Evolutionary conservation across 2,888 invertebrate genomes (phyloP), one percentile per base, ranked within the genome.

Genomic region (Drosophila demipolita): DNA sequence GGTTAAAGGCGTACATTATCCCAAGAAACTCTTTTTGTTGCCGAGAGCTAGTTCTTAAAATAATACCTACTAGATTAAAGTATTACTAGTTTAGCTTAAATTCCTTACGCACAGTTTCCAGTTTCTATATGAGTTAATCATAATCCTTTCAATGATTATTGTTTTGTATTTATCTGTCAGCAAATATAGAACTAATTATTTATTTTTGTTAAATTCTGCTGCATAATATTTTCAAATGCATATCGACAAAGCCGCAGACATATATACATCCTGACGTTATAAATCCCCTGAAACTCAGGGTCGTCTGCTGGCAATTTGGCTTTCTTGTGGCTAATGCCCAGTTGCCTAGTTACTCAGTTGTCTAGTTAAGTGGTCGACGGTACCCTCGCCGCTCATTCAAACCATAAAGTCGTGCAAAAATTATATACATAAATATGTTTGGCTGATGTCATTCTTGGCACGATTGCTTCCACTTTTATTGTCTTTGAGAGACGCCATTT

Each of bases 361-460:
- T 9, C 29, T 12, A 36, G 20, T 48, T 36, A 23, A 48, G n/a
- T 12, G 29, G n/a, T 9, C 11, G 38, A 42, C 58, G 59, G 49
- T 59, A 53, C 52, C 61, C 65, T 45, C n/a, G 52, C 17, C 12
- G 20, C 32, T 53, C 15, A 53, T 42, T 48, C 26, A 72, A 64
- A 29, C 45, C 23, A 65, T 61, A 65, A 72, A 68, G 52, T 73
- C 72, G 66, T 81, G 82, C 69, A 69, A 73, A 75, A 84, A 78
- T 84, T 68, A 52, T 65, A 40, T 57, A 57, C 61, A 38, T 60
- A 29, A 23, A 53, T 33, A 33, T 20, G 57, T 29, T 35, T 11
- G 33, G 64, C 88, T 83, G 83, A 83, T 88, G 88, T 83, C 83
- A 83, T 75, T 70, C 57, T 42, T 59, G 64, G 23, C 48, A 40